Percentiles rank a stretch among this genome's conserved stretches.
Conservation (phyloP, 2,113 vertebrate species). For the Dunckerocampus dactyliophorus region DNA sequence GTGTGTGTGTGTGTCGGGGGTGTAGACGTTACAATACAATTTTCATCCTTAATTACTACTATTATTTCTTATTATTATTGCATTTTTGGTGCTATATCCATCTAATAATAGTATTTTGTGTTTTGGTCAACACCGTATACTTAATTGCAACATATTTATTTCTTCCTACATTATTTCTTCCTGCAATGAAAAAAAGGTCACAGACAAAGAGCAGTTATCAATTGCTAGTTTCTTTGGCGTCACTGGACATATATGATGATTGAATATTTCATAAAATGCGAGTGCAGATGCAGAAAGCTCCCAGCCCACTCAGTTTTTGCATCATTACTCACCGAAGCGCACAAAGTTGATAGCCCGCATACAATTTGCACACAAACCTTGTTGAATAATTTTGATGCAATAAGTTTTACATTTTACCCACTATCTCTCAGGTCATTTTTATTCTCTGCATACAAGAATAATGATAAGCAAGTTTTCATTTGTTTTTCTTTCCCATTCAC, state of each 20-base stretch:
- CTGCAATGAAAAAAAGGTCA: too few species aligned
- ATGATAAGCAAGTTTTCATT: conserved; percentile 31
- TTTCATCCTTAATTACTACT: too few species aligned
- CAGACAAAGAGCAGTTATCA: background rate
- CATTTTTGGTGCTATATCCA: too few species aligned
- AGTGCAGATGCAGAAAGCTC: conserved; percentile 15
- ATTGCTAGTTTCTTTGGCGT: background rate
- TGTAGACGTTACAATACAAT: too few species aligned
- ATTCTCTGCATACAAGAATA: conserved; percentile 15
- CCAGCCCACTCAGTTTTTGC: conserved; percentile 5
- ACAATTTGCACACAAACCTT: conserved; percentile 31
- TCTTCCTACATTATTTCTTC: too few species aligned
- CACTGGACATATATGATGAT: conserved; percentile 19
- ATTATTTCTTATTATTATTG: too few species aligned
- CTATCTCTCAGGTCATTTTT: conserved; percentile 1
- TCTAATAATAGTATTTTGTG: too few species aligned
- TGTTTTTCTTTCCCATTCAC: conserved; percentile 20
- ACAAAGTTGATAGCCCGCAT: conserved; percentile 15
- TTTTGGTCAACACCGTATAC: too few species aligned
- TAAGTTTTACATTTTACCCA: conserved; percentile 21
- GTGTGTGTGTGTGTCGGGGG: too few species aligned
- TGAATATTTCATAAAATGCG: conserved; percentile 16
- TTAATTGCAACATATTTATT: too few species aligned
- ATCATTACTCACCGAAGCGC: conserved; percentile 7
- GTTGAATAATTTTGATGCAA: conserved; percentile 28